Evolutionary conservation across 2,888 invertebrate genomes (phyloP), one percentile per base, ranked within the genome.

Genomic region (Callimorpha dominula): DNA sequence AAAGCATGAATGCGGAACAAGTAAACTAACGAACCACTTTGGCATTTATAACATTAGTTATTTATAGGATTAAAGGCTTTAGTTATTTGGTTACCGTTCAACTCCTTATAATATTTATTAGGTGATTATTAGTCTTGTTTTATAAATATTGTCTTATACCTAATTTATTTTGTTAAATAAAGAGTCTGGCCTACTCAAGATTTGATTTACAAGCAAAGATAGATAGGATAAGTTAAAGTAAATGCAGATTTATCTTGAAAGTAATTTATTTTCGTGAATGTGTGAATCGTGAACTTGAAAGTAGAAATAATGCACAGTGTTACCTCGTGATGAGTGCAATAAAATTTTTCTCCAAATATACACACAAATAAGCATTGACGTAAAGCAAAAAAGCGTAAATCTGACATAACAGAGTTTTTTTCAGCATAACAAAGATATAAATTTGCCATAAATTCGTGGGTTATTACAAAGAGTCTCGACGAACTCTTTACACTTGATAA

Each of bases 401-500:
- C 73, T 70, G 43, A 74, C 60, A 76, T 68, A 79, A 84, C 79
- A 84, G 82, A 82, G 79, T 78, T 88, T 88, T 84, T 79, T 86
- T 85, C 74, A 77, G 78, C 84, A 88, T 84, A 88, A 87, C 87
- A 88, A 85, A 87, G 83, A 86, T 82, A 88, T 88, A 89, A 89
- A 88, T 89, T 88, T 80, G 78, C 83, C 85, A 88, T 89, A 90
- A 90, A 90, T 85, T 87, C 86, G 71, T 78, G 81, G 84, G 89
- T 89, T 92, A 91, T 88, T 88, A 87, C 87, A 68, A 69, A 66
- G 85, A 84, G 85, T 85, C 85, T 81, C 85, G 82, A 83, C 85
- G 86, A 89, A 87, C 85, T 89, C 88, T 89, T 88, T 87, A 87
- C 85, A 88, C 81, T 86, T 88, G 89, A 91, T 89, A 90, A 90